Evolutionary conservation across 2,888 invertebrate species (phyloP).

Genomic region (Drosophila quinaria): DNA sequence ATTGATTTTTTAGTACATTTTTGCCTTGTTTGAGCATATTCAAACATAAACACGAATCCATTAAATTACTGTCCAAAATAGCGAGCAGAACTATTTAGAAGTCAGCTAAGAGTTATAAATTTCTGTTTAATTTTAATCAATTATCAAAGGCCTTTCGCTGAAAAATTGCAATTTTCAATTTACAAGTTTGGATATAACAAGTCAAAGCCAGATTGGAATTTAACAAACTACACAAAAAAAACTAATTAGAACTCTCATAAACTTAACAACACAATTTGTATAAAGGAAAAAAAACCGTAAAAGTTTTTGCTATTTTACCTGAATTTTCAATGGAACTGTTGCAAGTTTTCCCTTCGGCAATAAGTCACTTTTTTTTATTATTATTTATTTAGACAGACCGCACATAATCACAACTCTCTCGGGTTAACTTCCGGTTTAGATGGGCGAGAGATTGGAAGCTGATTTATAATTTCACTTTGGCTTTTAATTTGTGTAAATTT

Average conservation of each 20-base stretch:
- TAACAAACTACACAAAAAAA: neutral
- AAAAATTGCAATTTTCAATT: neutral
- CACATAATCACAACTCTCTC: constrained; percentile 18
- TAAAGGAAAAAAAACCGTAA: constrained; percentile 6
- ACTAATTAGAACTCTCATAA: constrained; percentile 36
- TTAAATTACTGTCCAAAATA: neutral
- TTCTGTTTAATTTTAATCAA: neutral
- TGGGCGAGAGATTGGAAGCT: constrained; percentile 8
- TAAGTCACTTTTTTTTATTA: neutral
- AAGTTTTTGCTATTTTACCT: constrained; percentile 39
- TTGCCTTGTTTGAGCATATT: constrained; percentile 6
- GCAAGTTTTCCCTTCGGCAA: neutral
- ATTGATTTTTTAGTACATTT: constrained; percentile 48
- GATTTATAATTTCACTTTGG: constrained; percentile 50
- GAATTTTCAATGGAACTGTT: constrained; percentile 1
- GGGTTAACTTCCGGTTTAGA: constrained; percentile 2
- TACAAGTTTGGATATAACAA: neutral
- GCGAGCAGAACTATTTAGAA: neutral
- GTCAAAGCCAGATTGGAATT: constrained; percentile 14
- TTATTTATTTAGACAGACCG: constrained; percentile 9
- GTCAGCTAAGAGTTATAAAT: neutral
- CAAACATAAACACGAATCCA: constrained; percentile 25
- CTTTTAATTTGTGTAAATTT: constrained; percentile 25
- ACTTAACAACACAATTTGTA: constrained; percentile 4
- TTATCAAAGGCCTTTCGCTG: neutral